These are phyloP conservation scores for Prionace glauca DNA, from an alignment of 2,797 vertebrate species.

Conservation along the genomic window DNA sequence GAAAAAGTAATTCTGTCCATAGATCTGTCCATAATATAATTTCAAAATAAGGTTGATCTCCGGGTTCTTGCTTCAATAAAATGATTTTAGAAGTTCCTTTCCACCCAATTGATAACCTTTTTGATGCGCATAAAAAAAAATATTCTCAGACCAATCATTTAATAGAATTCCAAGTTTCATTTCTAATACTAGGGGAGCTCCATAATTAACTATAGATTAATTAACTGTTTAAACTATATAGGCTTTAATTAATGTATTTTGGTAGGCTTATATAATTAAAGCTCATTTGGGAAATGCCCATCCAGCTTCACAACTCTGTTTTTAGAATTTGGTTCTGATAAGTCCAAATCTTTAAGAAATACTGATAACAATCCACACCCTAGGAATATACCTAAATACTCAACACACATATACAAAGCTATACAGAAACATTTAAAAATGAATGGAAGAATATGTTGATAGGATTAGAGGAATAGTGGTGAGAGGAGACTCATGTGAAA, in stretches of 20 bases:
- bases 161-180: not conserved
- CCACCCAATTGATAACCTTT: not conserved
- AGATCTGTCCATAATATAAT: not conserved
- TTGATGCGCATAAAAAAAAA: not conserved
- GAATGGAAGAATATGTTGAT: not conserved
- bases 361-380: not conserved
- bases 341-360: not conserved
- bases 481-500: not conserved
- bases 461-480: not conserved
- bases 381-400: not conserved
- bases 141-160: not conserved
- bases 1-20: not conserved
- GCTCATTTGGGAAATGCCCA: not conserved
- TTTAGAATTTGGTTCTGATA: not conserved
- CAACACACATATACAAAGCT: not conserved
- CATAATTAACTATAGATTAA: not conserved
- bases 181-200: not conserved
- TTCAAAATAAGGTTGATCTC: not conserved
- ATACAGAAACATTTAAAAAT: not conserved
- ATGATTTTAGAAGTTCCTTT: not conserved
- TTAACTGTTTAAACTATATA: not conserved
- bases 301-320: not conserved
- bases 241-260: not conserved
- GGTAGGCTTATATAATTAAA: not conserved
- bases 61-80: not conserved